Evolutionary conservation across 2,113 vertebrate genomes (phyloP), one percentile per base, ranked within the genome.

Genomic region (Pelobates fuscus): DNA sequence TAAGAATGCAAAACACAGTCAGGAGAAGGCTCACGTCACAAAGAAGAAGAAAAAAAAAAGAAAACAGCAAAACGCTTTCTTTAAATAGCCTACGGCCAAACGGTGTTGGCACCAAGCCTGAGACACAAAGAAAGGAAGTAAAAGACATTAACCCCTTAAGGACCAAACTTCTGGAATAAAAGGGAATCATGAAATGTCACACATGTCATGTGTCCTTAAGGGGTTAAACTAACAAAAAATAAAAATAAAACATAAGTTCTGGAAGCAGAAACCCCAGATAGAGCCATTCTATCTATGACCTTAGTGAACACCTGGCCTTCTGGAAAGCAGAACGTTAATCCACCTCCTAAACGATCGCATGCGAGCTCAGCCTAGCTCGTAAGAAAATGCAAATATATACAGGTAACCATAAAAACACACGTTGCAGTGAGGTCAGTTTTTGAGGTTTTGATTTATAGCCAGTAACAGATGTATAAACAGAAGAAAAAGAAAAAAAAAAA

Each of bases 281-380:
- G 26, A 72, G 23, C 37, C 69, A 49, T 20, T 49, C 57, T 55
- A 10, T 37, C 54, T 59, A 17, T 52, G 58, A 26, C n/a, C 41
- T 12, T 12, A 61, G 41, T 58, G 24, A 29, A 62, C 58, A 23
- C 37, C 23, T 20, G 55, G 59, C 27, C 0, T 54, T 61, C 60
- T 71, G 69, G 55, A 71, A 71, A 71, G 69, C 69, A 71, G 69
- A 71, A 46, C 37, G 44, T 21, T 41, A 8, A 44, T 3, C 59
- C 69, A 49, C 41, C 17, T 27, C 14, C 43, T 37, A 58, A 21
- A 49, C 15, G 32, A 37, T 37, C 32, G 5, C 32, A 37, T 37
- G 32, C 32, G 10, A 37, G 32, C 0, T 6, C 15, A 25, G 69
- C 18, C 57, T 23, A 43, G 8, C 29, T 37, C 70, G 63, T 32